These are phyloP conservation scores for Hycleus phaleratus DNA, from an alignment of 1,140 invertebrate genomes.

Conservation along the genomic window DNA sequence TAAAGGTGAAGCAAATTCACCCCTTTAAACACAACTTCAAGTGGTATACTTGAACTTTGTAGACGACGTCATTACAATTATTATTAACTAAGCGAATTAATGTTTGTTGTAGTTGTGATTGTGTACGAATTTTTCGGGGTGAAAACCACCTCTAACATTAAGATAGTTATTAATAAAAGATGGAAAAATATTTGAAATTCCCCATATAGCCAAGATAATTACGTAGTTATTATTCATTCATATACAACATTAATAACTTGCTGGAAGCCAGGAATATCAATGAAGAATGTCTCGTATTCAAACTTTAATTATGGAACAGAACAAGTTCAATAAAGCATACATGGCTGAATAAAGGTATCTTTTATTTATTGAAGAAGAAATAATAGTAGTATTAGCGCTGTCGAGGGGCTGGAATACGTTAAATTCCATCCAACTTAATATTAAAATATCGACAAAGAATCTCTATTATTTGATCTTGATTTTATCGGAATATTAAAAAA, in stretches of 20 bases:
- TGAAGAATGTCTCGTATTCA: constrained; percentile 15
- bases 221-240: constrained; percentile 14
- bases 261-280: constrained; percentile 10
- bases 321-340: constrained; percentile 23
- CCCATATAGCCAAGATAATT: constrained; percentile 4
- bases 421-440: constrained; percentile 23
- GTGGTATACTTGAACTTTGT: background rate
- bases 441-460: constrained; percentile 23
- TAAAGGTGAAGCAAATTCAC: no score
- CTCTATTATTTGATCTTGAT: constrained; percentile 20
- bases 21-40: background rate
- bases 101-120: constrained; percentile 1
- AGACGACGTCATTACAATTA: constrained; percentile 1
- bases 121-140: no score
- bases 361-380: constrained; percentile 4
- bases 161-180: no score
- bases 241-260: constrained; percentile 8
- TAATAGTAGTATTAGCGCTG: no score
- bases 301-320: constrained; percentile 15
- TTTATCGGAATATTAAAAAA: no score
- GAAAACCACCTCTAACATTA: no score
- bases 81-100: constrained; percentile 15
- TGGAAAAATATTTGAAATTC: background rate
- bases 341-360: constrained; percentile 24
- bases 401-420: constrained; percentile 6